These are phyloP conservation scores for Epizoanthus illoricatus DNA, from an alignment of 92 coral and sea anemone genomes.

Conservation along the genomic window DNA sequence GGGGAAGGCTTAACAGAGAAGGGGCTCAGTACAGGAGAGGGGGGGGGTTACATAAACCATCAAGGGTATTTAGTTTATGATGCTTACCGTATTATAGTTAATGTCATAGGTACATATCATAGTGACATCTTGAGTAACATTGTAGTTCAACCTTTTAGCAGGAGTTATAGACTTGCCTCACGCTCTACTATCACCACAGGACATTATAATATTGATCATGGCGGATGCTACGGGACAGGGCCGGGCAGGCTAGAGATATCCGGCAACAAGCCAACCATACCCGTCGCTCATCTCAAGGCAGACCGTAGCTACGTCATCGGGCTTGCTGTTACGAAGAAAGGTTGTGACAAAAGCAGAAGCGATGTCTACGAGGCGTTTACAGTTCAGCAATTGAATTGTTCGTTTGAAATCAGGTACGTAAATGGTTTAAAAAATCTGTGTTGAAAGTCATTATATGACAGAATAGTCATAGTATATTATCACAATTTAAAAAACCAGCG, in stretches of 20 bases:
- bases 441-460: background rate
- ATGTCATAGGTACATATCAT: no score
- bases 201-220: background rate
- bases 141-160: no score
- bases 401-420: conserved; percentile 15
- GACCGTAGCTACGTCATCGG: conserved; percentile 41
- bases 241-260: conserved; percentile 49
- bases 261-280: conserved; percentile 39
- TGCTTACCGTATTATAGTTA: no score
- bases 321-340: conserved; percentile 48
- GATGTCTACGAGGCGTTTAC: background rate
- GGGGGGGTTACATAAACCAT: no score
- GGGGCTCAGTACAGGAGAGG: no score
- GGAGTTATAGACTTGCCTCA: no score
- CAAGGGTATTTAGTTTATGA: no score
- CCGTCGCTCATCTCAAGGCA: conserved; percentile 45
- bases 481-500: background rate
- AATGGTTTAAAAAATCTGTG: background rate
- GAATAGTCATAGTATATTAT: background rate
- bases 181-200: background rate
- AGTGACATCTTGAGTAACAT: no score
- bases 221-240: conserved; percentile 71
- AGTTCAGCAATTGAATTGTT: conserved; percentile 32
- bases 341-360: conserved; percentile 10
- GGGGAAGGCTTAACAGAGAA: no score